Percentiles rank a stretch among this genome's conserved stretches.
These are phyloP conservation scores for Polylopha cassiicola DNA, from an alignment of 2,888 invertebrate species.

Conservation along the genomic window DNA sequence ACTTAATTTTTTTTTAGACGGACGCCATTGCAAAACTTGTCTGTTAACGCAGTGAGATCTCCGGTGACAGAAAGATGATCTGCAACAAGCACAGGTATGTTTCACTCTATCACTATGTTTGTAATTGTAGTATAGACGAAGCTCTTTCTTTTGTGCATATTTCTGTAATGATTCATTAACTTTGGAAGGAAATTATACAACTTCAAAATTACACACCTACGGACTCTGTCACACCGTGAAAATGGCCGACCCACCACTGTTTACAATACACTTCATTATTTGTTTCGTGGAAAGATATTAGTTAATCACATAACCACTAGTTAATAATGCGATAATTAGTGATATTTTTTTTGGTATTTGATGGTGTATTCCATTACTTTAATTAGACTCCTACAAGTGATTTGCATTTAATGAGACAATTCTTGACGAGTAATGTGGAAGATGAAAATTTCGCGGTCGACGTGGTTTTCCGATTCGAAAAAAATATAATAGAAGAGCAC, in stretches of 20 bases:
- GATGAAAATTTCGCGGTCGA: conserved; percentile 46
- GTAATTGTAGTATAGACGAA: conserved; percentile 40
- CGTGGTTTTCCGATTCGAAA: conserved; percentile 35
- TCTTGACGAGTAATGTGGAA: conserved; percentile 36
- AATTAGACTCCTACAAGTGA: conserved; percentile 20
- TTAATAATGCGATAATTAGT: conserved; percentile 41
- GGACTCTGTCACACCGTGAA: conserved; percentile 82
- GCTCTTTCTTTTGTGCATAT: conserved; percentile 61
- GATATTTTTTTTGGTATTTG: conserved; percentile 40
- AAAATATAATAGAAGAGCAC: conserved; percentile 27
- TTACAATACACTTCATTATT: conserved; percentile 70
- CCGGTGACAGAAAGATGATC: conserved; percentile 72
- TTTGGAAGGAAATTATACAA: conserved; percentile 60
- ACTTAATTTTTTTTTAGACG: conserved; percentile 46
- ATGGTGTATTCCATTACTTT: conserved; percentile 22
- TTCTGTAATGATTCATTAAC: conserved; percentile 60
- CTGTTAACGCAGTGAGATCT: conserved; percentile 68
- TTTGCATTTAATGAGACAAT: conserved; percentile 38
- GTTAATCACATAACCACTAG: conserved; percentile 36
- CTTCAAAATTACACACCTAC: conserved; percentile 75
- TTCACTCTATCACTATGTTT: conserved; percentile 62
- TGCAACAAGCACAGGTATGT: conserved; percentile 73
- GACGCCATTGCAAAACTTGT: conserved; percentile 74
- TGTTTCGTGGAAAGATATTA: conserved; percentile 37
- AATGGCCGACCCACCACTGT: conserved; percentile 85